A percentile compares a stretch with the other conserved stretches of the same genome.
phyloP scores from a whole-genome alignment of 2,113 vertebrate species.

The Pseudopodoces humilis region DNA sequence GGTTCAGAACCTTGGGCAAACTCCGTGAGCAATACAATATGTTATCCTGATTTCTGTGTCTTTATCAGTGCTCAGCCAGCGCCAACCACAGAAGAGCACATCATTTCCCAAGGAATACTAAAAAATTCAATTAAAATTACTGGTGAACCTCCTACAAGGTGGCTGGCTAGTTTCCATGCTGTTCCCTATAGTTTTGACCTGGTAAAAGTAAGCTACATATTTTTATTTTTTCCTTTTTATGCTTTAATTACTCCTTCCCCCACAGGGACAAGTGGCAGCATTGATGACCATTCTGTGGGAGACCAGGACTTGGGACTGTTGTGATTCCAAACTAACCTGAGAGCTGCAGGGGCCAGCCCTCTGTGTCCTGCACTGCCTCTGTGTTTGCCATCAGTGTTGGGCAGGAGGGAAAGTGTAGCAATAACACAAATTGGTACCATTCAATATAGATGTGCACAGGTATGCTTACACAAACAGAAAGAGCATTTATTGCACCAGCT shows the following conservation, averaged over 20 bases:
- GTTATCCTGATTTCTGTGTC: conserved; percentile 76
- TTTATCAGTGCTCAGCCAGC: conserved; percentile 83
- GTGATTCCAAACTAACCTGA: not conserved
- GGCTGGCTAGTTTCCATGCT: conserved; percentile 79
- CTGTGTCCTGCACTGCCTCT: not conserved
- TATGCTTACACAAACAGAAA: not conserved
- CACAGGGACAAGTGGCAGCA: not conserved
- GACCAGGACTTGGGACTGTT: not conserved
- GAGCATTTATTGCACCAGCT: not conserved
- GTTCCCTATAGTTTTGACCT: conserved; percentile 81
- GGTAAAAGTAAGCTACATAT: conserved; percentile 51
- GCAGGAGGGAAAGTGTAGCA: not conserved
- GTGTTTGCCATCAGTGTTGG: not conserved
- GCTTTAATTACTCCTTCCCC: not conserved
- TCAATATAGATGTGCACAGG: not conserved
- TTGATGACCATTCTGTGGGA: not conserved
- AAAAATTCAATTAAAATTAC: conserved; percentile 86
- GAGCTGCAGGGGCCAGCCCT: not conserved
- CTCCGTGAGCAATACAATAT: conserved; percentile 71
- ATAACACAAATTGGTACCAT: not conserved
- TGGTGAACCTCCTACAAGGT: conserved; percentile 77
- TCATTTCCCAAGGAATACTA: conserved; percentile 80
- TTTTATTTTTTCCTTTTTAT: not conserved
- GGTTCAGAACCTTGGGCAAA: conserved; percentile 78
- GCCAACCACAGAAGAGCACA: conserved; percentile 68